These are phyloP conservation scores for Lypha dubia DNA, from an alignment of 2,888 invertebrate genomes.

Conservation along the genomic window DNA sequence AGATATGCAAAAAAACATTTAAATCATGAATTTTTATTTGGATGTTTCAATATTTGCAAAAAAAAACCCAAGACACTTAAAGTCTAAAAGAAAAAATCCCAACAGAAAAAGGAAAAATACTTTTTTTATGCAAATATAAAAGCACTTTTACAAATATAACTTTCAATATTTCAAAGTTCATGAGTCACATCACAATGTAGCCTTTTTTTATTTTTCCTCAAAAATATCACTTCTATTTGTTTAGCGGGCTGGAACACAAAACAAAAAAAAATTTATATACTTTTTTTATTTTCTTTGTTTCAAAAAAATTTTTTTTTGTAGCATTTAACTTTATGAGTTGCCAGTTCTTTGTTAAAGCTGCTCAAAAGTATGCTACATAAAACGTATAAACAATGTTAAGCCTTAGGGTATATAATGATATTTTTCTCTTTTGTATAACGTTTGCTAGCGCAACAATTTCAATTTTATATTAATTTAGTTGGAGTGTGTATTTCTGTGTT, in stretches of 20 bases:
- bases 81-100: not conserved
- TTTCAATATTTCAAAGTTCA: constrained; percentile 30
- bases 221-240: constrained; percentile 16
- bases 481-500: not conserved
- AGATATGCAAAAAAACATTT: too few relatives aligned
- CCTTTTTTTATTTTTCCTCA: not conserved
- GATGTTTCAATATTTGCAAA: not conserved
- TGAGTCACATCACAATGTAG: constrained; percentile 16
- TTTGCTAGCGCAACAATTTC: constrained; percentile 16
- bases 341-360: constrained; percentile 35
- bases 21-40: too few relatives aligned
- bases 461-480: not conserved
- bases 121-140: constrained; percentile 15
- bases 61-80: too few relatives aligned
- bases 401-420: constrained; percentile 60
- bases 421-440: constrained; percentile 46
- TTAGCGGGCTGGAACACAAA: not conserved
- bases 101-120: not conserved
- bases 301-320: constrained; percentile 10
- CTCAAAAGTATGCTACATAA: constrained; percentile 56
- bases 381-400: constrained; percentile 47
- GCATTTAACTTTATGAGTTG: constrained; percentile 49
- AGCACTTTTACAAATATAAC: constrained; percentile 9
- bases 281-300: not conserved
- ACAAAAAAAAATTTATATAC: constrained; percentile 1